A percentile compares a stretch with the other conserved stretches of the same genome.
Conservation (phyloP, 2,888 invertebrate genomes). For the Cataglyphis altisquamis region DNA sequence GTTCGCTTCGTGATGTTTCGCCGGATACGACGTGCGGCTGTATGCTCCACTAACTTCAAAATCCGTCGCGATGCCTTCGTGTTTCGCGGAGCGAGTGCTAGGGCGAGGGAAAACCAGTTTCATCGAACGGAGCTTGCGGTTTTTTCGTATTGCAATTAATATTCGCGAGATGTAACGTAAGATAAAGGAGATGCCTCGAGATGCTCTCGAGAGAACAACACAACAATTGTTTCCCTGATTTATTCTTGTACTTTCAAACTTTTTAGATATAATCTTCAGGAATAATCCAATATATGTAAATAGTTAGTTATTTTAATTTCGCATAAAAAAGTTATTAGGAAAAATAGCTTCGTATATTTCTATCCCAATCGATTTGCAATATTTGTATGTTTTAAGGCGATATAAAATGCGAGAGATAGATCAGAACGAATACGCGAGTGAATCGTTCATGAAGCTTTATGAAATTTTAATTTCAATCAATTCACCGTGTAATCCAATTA, state of each 20-base stretch:
- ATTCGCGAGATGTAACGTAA: neutral
- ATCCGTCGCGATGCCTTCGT: slow-evolving; percentile 63
- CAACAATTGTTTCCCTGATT: neutral
- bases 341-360: neutral
- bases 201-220: neutral
- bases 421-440: neutral
- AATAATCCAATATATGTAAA: neutral
- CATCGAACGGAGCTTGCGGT: slow-evolving; percentile 23
- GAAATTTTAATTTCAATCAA: slow-evolving; percentile 18
- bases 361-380: neutral
- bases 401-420: neutral
- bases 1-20: slow-evolving; percentile 57
- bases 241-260: neutral
- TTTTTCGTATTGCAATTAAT: slow-evolving; percentile 10
- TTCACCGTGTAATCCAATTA: neutral
- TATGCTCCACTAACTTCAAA: slow-evolving; percentile 70
- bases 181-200: neutral
- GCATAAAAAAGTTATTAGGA: neutral
- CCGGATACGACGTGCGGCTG: slow-evolving; percentile 70
- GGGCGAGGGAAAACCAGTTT: slow-evolving; percentile 39
- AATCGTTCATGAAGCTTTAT: neutral
- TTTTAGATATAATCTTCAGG: no score
- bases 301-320: neutral
- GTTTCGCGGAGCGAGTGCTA: slow-evolving; percentile 21
- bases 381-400: neutral